Conservation (phyloP, 2,113 vertebrate species). For the Candoia aspera region DNA sequence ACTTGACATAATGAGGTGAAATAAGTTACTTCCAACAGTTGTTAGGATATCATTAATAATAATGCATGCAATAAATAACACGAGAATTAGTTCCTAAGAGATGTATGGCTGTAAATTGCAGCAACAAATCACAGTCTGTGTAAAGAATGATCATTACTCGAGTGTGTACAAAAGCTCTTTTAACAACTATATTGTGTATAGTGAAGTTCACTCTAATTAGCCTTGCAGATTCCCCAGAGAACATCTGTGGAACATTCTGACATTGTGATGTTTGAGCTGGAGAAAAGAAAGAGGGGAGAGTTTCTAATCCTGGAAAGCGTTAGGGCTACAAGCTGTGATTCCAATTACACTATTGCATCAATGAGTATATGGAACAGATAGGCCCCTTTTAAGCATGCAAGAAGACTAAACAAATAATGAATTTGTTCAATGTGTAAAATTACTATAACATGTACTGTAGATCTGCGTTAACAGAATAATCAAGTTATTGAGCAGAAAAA, state of each 20-base stretch:
- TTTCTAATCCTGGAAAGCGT: conserved; percentile 65
- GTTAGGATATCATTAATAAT: conserved; percentile 93
- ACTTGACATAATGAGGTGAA: conserved; percentile 75
- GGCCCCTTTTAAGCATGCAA: conserved; percentile 64
- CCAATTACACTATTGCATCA: conserved; percentile 68
- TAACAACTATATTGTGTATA: conserved; percentile 86
- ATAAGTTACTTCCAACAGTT: conserved; percentile 78
- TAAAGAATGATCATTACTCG: conserved; percentile 84
- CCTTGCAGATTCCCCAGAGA: conserved; percentile 89
- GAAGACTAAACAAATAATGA: conserved; percentile 69
- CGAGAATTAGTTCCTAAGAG: conserved; percentile 86
- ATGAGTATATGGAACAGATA: conserved; percentile 59
- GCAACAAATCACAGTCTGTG: conserved; percentile 89
- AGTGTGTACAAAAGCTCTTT: conserved; percentile 80
- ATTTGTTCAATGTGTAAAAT: conserved; percentile 58
- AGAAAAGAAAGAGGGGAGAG: conserved; percentile 55
- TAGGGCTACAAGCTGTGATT: conserved; percentile 55
- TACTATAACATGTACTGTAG: conserved; percentile 35
- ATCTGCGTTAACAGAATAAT: conserved; percentile 32
- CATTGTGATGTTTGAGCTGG: conserved; percentile 75
- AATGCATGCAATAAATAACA: conserved; percentile 94
- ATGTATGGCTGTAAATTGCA: conserved; percentile 90
- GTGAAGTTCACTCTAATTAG: conserved; percentile 98
- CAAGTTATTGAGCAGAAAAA: neutral
- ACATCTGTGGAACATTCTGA: conserved; percentile 74